These are phyloP conservation scores for Odontocolon sp. DNA, from an alignment of 2,888 invertebrate species.

Conservation along the genomic window DNA sequence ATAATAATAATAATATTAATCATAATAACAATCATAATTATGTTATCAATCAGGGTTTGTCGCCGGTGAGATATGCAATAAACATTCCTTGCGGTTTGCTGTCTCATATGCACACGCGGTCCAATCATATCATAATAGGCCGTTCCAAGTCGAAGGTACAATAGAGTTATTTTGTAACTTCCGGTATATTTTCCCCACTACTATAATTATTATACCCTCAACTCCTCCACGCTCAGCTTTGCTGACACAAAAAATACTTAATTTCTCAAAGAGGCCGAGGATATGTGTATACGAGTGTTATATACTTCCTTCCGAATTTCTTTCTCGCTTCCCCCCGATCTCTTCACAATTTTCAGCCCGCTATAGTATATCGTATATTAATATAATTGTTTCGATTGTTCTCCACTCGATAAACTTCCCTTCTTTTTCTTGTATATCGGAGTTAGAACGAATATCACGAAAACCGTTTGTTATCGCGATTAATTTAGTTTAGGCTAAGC, in stretches of 20 bases:
- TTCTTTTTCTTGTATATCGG: not conserved
- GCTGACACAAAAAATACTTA: conserved; percentile 64
- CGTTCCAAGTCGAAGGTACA: conserved; percentile 57
- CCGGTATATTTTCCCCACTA: conserved; percentile 25
- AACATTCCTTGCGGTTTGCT: conserved; percentile 3
- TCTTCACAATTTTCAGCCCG: not conserved
- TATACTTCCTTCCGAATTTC: conserved; percentile 34
- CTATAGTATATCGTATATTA: conserved; percentile 21
- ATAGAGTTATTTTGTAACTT: conserved; percentile 44
- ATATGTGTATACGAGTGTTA: conserved; percentile 55
- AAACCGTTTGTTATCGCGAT: conserved; percentile 13
- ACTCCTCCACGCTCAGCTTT: conserved; percentile 43
- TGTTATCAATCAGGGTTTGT: conserved; percentile 45
- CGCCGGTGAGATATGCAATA: conserved; percentile 24
- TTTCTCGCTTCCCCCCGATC: conserved; percentile 19
- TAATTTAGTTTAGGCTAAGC: conserved; percentile 26
- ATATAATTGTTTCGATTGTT: conserved; percentile 50
- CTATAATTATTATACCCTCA: conserved; percentile 52
- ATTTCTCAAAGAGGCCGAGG: conserved; percentile 61
- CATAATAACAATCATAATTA: conserved; percentile 20
- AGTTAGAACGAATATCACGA: conserved; percentile 5
- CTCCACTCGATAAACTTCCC: conserved; percentile 36
- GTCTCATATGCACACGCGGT: not conserved
- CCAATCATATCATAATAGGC: conserved; percentile 41
- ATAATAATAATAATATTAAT: conserved; percentile 21